Base-by-base conservation (phyloP, 2,113 vertebrate species). In the Peromyscus polionotus region DNA sequence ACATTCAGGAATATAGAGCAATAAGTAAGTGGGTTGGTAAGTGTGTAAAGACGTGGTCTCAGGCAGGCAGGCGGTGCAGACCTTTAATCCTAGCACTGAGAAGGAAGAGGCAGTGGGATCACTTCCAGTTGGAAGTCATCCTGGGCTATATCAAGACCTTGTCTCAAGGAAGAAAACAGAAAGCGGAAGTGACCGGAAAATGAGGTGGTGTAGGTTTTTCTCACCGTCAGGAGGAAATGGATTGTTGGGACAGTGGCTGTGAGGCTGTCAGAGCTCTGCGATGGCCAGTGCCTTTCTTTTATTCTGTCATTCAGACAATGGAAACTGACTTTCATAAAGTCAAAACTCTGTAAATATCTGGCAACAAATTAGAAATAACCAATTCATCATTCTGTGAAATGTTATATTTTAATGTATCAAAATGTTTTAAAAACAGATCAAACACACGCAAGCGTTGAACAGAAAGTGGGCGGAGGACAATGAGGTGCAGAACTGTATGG, bases 401-500 rank as follows among this genome's bases (percentile, higher is more conserved):
- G 3, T 93, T 88, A 45, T 91, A 57, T 57, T 77, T 36, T 72
- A 89, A 86, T 73, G 5, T 92, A 36, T 77, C 70, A 14, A 84
- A 94, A 81, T 67, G 90, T 48, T 68, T 93, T 73, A 67, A 45
- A 61, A 95, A n/a, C 67, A 99, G 99, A 99, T 99, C 96, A 99
- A 99, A 93, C 99, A 99, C 94, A 99, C 99, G 0, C 99, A 99
- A 98, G 98, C 99, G 14, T 98, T 99, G 93, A 99, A 99, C 94
- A 99, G 99, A 96, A 99, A 99, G 96, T 99, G 99, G 99, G 98
- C 99, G 1, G 99, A 99, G 97, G 99, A 99, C 97, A 99, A 99
- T 0, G 99, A 99, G 73, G 99, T 99, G 48, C 99, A 99, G 98
- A 99, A 99, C 98, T 99, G 99, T 92, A 99, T 99, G 99, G 97